Percentiles rank a stretch among this genome's conserved stretches.
Evolutionary conservation across 2,797 vertebrate genomes (phyloP).

Genomic region (Hemibagrus guttatus): DNA sequence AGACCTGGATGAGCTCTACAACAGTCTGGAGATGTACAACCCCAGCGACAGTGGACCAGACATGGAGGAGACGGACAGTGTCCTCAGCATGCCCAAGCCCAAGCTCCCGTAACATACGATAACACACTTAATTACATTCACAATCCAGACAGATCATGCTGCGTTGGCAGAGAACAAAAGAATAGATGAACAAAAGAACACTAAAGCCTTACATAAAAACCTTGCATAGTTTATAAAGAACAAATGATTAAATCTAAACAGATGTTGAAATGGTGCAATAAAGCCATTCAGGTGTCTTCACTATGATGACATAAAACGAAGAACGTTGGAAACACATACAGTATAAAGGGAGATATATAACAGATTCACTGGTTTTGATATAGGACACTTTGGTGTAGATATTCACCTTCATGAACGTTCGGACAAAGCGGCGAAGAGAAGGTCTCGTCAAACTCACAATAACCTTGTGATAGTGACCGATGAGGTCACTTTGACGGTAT

Average conservation of each 20-base stretch:
- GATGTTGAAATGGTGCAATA: neutral
- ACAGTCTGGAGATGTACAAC: constrained; percentile 97
- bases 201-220: neutral
- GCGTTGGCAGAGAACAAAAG: neutral
- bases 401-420: neutral
- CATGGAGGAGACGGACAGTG: constrained; percentile 95
- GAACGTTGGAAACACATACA: neutral
- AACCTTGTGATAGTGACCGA: neutral
- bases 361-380: neutral
- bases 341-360: neutral
- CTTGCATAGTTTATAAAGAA: neutral
- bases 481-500: neutral
- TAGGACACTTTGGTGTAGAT: neutral
- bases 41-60: constrained; percentile 96
- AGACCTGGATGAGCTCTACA: constrained; percentile 94
- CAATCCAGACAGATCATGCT: constrained; percentile 4
- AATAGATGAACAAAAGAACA: neutral
- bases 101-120: constrained; percentile 65
- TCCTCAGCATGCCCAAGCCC: constrained; percentile 95
- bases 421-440: neutral
- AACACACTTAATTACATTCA: neutral
- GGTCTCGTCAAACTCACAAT: neutral
- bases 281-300: neutral
- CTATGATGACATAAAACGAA: neutral
- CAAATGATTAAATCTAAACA: neutral